Percentiles rank a stretch among this genome's conserved stretches.
Conservation (phyloP, 2,797 vertebrate genomes). For the Periophthalmus magnuspinnatus region DNA sequence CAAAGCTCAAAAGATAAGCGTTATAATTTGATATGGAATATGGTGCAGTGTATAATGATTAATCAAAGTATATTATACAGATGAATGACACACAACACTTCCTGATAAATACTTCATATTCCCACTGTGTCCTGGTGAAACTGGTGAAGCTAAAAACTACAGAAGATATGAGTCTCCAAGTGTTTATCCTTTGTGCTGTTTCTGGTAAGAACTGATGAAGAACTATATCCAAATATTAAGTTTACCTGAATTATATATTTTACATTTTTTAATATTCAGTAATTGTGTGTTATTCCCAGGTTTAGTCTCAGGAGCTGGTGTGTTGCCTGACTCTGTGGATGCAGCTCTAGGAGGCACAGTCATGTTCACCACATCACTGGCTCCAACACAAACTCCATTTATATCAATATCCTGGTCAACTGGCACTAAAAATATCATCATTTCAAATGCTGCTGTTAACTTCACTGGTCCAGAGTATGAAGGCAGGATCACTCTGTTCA, state of each 20-base stretch:
- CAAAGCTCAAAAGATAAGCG: not conserved
- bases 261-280: too few relatives aligned
- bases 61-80: not conserved
- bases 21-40: not conserved
- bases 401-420: too few relatives aligned
- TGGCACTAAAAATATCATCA: too few relatives aligned
- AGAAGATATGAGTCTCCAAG: too few relatives aligned
- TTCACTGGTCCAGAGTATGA: too few relatives aligned
- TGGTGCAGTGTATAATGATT: not conserved
- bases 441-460: too few relatives aligned
- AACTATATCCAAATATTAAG: too few relatives aligned
- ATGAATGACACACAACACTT: not conserved
- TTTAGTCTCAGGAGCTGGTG: slow-evolving; percentile 30
- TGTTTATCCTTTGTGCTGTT: too few relatives aligned
- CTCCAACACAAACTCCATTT: not conserved
- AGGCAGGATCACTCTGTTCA: slow-evolving; percentile 31
- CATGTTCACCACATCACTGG: slow-evolving; percentile 16
- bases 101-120: not conserved
- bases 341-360: not conserved
- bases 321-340: slow-evolving; percentile 34
- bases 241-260: too few relatives aligned
- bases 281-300: slow-evolving; percentile 37
- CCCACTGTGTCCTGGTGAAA: not conserved
- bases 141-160: too few relatives aligned
- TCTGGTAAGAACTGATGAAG: too few relatives aligned